Evolutionary conservation across 2,797 vertebrate genomes (phyloP).

Genomic region (Tadarida brasiliensis): DNA sequence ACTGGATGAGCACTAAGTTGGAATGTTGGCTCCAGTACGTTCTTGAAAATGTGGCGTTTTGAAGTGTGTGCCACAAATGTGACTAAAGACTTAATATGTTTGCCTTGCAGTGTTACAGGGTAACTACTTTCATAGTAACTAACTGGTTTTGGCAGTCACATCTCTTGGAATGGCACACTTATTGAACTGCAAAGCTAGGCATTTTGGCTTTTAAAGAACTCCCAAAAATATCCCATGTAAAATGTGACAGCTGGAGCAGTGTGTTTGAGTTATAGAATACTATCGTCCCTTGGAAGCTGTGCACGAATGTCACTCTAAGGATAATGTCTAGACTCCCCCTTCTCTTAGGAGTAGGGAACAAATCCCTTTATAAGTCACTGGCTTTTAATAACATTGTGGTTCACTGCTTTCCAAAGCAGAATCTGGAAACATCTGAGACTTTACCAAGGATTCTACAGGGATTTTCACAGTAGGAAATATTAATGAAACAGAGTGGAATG

Average conservation of each 20-base stretch:
- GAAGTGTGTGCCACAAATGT: conserved; percentile 66
- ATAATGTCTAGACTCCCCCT: not conserved
- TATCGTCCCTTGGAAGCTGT: not conserved
- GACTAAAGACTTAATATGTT: conserved; percentile 57
- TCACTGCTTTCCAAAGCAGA: conserved; percentile 52
- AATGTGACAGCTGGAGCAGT: conserved; percentile 47
- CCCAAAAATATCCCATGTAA: conserved; percentile 29
- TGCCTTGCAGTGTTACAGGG: conserved; percentile 51
- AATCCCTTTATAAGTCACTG: conserved; percentile 42
- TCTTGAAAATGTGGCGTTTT: conserved; percentile 69
- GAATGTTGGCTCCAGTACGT: conserved; percentile 57
- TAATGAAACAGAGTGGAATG: not conserved
- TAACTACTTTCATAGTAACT: conserved; percentile 66
- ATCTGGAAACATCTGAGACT: conserved; percentile 45
- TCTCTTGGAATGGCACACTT: conserved; percentile 68
- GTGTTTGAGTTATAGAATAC: not conserved
- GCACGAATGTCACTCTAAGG: not conserved
- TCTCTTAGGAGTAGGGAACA: not conserved
- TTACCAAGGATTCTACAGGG: not conserved
- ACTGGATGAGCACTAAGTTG: conserved; percentile 61
- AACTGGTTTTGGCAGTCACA: conserved; percentile 65
- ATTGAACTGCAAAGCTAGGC: conserved; percentile 60
- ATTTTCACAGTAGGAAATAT: conserved; percentile 58
- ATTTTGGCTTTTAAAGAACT: conserved; percentile 70
- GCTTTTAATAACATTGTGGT: conserved; percentile 42